Percentiles rank a stretch among this genome's conserved stretches.
Conservation (phyloP, 2,888 invertebrate genomes). For the Chrysomela aeneicollis region DNA sequence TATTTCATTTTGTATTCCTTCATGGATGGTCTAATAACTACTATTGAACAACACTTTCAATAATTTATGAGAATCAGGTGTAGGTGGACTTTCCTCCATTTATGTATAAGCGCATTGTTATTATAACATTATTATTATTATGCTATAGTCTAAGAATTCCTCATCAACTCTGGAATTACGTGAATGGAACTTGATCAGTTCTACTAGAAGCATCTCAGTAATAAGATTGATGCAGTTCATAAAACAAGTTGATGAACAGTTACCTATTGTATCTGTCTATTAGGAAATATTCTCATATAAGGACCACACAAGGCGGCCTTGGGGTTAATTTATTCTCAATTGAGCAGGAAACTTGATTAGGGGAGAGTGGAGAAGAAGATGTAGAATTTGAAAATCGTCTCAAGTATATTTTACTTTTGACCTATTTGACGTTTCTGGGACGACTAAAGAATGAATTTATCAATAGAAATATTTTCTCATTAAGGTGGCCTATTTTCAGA, state of each 20-base stretch:
- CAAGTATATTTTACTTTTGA: no score
- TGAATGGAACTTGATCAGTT: neutral
- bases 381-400: neutral
- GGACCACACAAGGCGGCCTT: neutral
- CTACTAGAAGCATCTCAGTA: neutral
- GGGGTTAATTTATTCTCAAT: constrained; percentile 1
- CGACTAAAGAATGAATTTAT: no score
- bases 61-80: constrained; percentile 8
- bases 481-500: no score
- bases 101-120: no score
- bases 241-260: neutral
- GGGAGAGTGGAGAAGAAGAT: no score
- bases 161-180: neutral
- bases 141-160: neutral
- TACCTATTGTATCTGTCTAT: neutral
- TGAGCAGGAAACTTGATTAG: no score
- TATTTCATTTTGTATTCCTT: neutral
- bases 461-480: no score
- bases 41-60: no score
- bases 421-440: no score
- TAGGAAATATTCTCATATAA: neutral
- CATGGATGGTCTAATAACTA: constrained; percentile 4
- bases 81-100: neutral
- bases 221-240: neutral
- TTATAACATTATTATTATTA: no score